These are phyloP conservation scores for Uria aalge DNA, from an alignment of 2,113 vertebrate genomes.

Conservation along the genomic window DNA sequence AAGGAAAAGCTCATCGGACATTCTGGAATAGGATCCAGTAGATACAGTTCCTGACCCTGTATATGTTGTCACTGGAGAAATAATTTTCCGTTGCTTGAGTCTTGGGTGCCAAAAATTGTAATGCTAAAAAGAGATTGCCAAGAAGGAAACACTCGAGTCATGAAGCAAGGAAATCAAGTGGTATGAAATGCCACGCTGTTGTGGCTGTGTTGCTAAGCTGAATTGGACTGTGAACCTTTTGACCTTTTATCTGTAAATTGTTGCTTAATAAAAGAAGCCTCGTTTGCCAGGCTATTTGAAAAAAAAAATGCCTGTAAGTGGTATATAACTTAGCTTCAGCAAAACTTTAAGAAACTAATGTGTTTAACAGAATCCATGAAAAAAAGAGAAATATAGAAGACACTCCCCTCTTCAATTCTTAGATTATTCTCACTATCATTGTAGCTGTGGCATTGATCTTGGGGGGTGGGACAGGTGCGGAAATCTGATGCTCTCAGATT, in stretches of 20 bases:
- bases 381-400: neutral
- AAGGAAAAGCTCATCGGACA: neutral
- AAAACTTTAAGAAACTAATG: neutral
- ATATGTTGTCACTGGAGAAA: neutral
- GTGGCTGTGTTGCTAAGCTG: neutral
- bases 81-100: neutral
- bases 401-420: neutral
- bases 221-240: neutral
- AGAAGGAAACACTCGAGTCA: neutral
- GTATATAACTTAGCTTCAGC: neutral
- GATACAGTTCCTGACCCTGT: neutral
- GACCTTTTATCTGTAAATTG: neutral
- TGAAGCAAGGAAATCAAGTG: neutral
- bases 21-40: neutral
- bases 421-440: neutral
- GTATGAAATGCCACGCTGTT: neutral
- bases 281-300: neutral
- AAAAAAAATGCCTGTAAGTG: neutral
- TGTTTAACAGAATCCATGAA: neutral
- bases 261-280: neutral
- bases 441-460: neutral
- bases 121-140: neutral
- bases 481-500: neutral
- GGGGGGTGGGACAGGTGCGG: fast-evolving
- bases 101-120: neutral